Evolutionary conservation across 2,888 invertebrate species (phyloP).

Genomic region (Ochropleura plecta): DNA sequence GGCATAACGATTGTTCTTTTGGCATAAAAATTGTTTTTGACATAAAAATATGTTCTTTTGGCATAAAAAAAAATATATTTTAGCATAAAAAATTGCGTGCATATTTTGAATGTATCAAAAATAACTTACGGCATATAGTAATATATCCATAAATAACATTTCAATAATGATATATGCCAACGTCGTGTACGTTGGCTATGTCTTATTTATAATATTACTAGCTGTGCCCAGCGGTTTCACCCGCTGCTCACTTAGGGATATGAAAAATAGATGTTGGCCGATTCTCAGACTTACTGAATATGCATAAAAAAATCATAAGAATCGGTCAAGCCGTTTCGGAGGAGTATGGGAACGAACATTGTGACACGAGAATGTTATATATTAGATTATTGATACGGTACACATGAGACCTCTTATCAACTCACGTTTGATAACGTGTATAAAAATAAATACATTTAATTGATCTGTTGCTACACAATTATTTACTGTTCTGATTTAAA

Average conservation of each 20-base stretch:
- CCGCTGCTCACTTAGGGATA: too few species aligned
- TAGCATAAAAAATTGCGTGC: not conserved
- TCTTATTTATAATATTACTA: conserved; percentile 1
- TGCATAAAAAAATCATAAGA: too few species aligned
- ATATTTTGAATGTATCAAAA: too few species aligned
- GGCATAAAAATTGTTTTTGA: not conserved
- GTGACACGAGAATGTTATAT: too few species aligned
- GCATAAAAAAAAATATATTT: not conserved
- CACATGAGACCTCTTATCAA: conserved; percentile 18
- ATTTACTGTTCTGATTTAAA: conserved; percentile 10
- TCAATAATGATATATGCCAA: not conserved
- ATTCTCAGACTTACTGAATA: too few species aligned
- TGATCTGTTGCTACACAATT: conserved; percentile 16
- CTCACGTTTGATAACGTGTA: conserved; percentile 19
- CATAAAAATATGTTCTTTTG: not conserved
- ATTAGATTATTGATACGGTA: not conserved
- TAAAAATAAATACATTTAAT: conserved; percentile 31
- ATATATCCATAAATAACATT: not conserved
- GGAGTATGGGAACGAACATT: too few species aligned
- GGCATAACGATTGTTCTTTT: not conserved
- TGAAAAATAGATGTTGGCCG: too few species aligned
- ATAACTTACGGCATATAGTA: not conserved
- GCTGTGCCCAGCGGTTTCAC: too few species aligned
- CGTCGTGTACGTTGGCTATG: not conserved
- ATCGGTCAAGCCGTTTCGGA: too few species aligned